Conservation (phyloP, 1,140 invertebrate genomes). For the Ceratosolen solmsi region DNA sequence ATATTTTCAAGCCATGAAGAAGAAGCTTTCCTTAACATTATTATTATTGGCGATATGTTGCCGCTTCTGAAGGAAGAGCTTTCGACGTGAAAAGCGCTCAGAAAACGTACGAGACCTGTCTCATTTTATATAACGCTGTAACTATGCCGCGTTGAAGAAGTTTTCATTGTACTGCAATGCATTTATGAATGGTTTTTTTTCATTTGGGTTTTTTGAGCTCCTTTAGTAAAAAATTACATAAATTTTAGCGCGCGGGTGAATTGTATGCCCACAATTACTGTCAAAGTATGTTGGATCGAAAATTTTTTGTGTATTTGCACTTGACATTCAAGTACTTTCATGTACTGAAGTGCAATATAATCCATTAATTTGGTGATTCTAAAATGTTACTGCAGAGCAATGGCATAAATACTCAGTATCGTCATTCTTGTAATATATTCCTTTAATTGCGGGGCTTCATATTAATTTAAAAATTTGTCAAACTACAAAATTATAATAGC, state of each 20-base stretch:
- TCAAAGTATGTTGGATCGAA: background rate
- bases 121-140: background rate
- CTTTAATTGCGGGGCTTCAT: background rate
- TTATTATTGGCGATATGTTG: background rate
- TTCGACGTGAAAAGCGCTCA: no score
- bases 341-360: background rate
- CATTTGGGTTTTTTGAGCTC: background rate
- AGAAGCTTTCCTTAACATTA: conserved; percentile 8
- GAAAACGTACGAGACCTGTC: no score
- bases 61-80: no score
- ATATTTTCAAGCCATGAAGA: conserved; percentile 37
- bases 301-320: background rate
- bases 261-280: background rate
- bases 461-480: conserved; percentile 19
- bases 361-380: conserved; percentile 3
- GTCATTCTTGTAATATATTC: conserved; percentile 8
- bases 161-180: background rate
- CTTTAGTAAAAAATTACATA: background rate
- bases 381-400: background rate
- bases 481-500: conserved; percentile 16
- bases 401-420: background rate
- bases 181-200: background rate
- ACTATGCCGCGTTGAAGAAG: background rate
- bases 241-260: background rate
- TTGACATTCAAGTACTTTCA: background rate